Evolutionary conservation across 2,888 invertebrate species (phyloP), one percentile per base, ranked within the genome.

Genomic region (Tinea semifulvella): DNA sequence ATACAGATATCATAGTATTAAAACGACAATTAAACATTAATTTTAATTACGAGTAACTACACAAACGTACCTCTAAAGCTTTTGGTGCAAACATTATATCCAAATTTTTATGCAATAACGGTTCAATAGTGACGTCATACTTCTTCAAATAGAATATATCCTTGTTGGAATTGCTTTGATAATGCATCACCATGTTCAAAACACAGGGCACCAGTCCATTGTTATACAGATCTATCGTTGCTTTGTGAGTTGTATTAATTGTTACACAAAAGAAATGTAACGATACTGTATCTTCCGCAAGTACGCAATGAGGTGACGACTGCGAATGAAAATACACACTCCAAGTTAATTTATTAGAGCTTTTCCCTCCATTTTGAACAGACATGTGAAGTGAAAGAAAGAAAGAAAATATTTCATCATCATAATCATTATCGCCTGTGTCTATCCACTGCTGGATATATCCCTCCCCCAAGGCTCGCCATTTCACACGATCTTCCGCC

Each of bases 261-360:
- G 61, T 73, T 3, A 79, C 70, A 47, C 70, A 66, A 51, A 71
- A 75, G 53, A 77, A 80, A 53, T 79, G 63, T 31, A 80, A 52
- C 2, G 74, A 70, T 10, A 70, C 76, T 0, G 76, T 69, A 48
- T 79, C 74, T 54, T 80, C 80, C 5, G 61, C 63, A 49, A 80
- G 79, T 2, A 80, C 70, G 46, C 79, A 79, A 56, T 80, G 80
- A 7, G 79, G 67, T 4, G 68, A 65, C 2, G 73, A 57, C 80
- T 80, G 63, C 46, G 72, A 70, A 48, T n/a, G n/a, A n/a, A n/a
- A 19, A 16, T 49, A 18, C 39, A 11, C n/a, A n/a, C n/a, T n/a
- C n/a, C n/a, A n/a, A n/a, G n/a, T n/a, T n/a, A n/a, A n/a, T n/a
- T n/a, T n/a, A n/a, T n/a, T n/a, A n/a, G n/a, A n/a, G n/a, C n/a